Percentiles rank a stretch among this genome's conserved stretches.
These are phyloP conservation scores for Hyperoplus immaculatus DNA, from an alignment of 2,797 vertebrate genomes.

Conservation along the genomic window DNA sequence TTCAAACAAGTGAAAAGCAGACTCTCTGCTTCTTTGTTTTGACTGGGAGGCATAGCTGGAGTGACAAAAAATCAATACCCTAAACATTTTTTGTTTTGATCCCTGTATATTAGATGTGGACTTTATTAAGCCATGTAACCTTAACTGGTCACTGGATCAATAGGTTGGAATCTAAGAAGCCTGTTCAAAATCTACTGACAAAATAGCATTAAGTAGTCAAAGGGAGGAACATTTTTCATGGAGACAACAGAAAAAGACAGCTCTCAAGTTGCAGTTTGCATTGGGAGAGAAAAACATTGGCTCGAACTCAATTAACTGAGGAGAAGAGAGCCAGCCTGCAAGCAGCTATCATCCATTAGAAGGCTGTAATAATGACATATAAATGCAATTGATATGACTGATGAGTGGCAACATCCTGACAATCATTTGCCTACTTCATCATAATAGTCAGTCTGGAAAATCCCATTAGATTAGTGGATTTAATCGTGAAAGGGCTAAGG, in stretches of 20 bases:
- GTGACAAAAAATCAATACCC: constrained; percentile 72
- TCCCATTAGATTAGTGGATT: constrained; percentile 75
- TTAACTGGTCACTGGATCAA: constrained; percentile 76
- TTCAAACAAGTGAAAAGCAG: constrained; percentile 25
- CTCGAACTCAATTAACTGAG: constrained; percentile 76
- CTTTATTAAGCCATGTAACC: constrained; percentile 76
- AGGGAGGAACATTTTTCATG: constrained; percentile 28
- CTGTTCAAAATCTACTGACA: constrained; percentile 74
- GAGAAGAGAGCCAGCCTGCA: constrained; percentile 58
- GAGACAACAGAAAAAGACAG: constrained; percentile 44
- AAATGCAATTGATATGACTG: constrained; percentile 84
- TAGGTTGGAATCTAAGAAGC: constrained; percentile 71
- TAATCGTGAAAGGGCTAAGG: constrained; percentile 63
- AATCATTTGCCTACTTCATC: constrained; percentile 81
- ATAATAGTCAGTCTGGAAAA: constrained; percentile 78
- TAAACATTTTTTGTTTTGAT: constrained; percentile 79
- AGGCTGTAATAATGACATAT: constrained; percentile 79
- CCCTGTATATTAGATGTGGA: constrained; percentile 73
- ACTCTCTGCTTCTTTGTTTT: constrained; percentile 25
- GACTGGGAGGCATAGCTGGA: constrained; percentile 57
- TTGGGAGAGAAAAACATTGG: constrained; percentile 53
- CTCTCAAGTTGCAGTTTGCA: constrained; percentile 60
- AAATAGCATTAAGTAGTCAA: constrained; percentile 68
- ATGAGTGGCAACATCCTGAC: constrained; percentile 80
- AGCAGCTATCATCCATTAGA: constrained; percentile 76